phyloP scores from a whole-genome alignment of 2,797 vertebrate genomes.

The Crax fasciolata region DNA sequence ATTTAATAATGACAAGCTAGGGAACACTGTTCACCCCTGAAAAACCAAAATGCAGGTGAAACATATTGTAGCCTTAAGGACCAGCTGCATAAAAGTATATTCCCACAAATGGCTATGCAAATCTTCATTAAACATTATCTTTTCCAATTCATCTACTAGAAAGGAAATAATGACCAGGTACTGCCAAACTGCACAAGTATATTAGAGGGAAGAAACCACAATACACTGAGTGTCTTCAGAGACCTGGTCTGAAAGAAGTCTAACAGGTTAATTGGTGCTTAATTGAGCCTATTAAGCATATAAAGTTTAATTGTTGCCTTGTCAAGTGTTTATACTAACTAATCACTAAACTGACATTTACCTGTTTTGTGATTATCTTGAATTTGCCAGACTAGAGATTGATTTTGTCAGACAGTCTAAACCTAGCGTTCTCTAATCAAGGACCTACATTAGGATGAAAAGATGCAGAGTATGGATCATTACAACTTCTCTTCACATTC shows the following conservation, averaged over 20 bases:
- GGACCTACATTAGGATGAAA: not conserved
- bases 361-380: not conserved
- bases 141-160: not conserved
- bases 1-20: not conserved
- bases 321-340: not conserved
- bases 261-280: not conserved
- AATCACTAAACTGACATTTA: not conserved
- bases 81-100: not conserved
- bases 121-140: not conserved
- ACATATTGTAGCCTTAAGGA: not conserved
- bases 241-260: not conserved
- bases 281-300: not conserved
- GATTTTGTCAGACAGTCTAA: slow-evolving; percentile 8
- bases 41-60: not conserved
- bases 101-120: not conserved
- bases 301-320: not conserved
- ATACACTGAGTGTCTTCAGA: not conserved
- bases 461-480: not conserved
- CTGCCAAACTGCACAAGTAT: not conserved
- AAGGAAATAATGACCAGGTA: not conserved
- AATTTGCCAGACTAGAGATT: not conserved
- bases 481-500: not conserved
- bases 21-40: not conserved
- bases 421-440: not conserved
- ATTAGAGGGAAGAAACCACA: not conserved